A percentile compares a stretch with the other conserved stretches of the same genome.
Evolutionary conservation across 2,113 vertebrate species (phyloP).

Genomic region (Eurystomus gularis): DNA sequence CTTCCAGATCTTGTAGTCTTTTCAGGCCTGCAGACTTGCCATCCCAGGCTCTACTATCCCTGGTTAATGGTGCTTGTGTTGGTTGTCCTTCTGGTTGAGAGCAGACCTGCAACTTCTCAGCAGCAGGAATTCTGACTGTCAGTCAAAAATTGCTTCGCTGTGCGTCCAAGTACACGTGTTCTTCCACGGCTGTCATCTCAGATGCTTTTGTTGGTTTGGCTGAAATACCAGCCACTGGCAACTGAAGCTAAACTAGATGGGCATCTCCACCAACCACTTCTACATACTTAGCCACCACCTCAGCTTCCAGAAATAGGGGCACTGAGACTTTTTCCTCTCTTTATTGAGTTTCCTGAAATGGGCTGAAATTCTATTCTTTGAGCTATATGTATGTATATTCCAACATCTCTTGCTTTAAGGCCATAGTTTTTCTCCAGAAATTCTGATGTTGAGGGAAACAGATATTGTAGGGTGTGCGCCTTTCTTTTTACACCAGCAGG

Average conservation of each 20-base stretch:
- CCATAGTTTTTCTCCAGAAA: neutral
- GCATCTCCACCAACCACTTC: neutral
- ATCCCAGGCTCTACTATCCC: neutral
- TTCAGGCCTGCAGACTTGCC: neutral
- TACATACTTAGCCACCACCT: neutral
- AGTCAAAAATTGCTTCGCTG: neutral
- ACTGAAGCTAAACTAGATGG: neutral
- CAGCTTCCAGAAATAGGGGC: neutral
- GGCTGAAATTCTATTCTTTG: neutral
- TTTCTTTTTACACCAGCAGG: neutral
- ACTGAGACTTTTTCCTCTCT: neutral
- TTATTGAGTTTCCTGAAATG: neutral
- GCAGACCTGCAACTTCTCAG: neutral
- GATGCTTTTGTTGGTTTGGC: neutral
- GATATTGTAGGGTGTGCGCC: neutral
- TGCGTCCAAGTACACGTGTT: neutral
- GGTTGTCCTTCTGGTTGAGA: neutral
- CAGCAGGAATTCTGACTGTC: neutral
- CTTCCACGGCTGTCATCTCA: neutral
- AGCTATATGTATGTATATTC: neutral
- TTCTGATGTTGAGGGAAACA: neutral
- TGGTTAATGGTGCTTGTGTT: neutral
- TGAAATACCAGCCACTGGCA: neutral
- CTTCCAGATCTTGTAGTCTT: accelerated
- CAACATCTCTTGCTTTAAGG: neutral